phyloP scores from a whole-genome alignment of 1,140 invertebrate genomes.

The Drosophila cardini region DNA sequence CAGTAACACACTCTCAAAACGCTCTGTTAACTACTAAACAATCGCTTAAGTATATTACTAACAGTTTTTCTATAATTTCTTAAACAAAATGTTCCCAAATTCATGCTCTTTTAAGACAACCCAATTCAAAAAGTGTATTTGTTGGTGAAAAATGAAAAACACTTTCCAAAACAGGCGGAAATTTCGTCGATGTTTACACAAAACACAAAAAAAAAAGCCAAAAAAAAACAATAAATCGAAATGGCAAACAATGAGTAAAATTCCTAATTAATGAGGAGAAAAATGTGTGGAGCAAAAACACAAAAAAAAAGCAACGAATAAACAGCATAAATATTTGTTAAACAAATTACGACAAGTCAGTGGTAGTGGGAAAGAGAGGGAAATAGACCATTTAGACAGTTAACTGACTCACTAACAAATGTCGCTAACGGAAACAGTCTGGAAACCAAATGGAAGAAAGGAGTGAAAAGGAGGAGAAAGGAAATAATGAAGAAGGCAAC shows the following conservation, averaged over 20 bases:
- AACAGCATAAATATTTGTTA: conserved; percentile 62
- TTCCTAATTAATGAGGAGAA: conserved; percentile 62
- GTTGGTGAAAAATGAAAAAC: conserved; percentile 61
- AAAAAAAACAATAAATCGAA: conserved; percentile 66
- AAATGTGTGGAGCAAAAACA: too few relatives aligned
- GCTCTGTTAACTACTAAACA: too few relatives aligned
- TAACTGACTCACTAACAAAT: conserved; percentile 44
- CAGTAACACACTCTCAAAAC: too few relatives aligned
- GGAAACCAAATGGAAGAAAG: neutral
- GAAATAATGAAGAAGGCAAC: conserved; percentile 1
- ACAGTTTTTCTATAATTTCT: too few relatives aligned
- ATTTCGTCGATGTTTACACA: conserved; percentile 47
- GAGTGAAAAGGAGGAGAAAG: conserved; percentile 3
- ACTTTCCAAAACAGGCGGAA: conserved; percentile 44
- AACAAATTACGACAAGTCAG: conserved; percentile 60
- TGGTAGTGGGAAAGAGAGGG: neutral
- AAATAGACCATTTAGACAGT: neutral
- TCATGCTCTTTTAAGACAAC: neutral
- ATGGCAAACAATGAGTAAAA: conserved; percentile 44
- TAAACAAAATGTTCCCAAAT: too few relatives aligned
- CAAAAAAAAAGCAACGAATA: conserved; percentile 12
- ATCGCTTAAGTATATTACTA: too few relatives aligned
- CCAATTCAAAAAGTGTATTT: conserved; percentile 1
- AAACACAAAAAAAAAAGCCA: conserved; percentile 23
- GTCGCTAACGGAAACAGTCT: conserved; percentile 30